A percentile compares a stretch with the other conserved stretches of the same genome.
Conservation (phyloP, 53 echinoderm and acorn worm genomes). For the Stichopus horrens region DNA sequence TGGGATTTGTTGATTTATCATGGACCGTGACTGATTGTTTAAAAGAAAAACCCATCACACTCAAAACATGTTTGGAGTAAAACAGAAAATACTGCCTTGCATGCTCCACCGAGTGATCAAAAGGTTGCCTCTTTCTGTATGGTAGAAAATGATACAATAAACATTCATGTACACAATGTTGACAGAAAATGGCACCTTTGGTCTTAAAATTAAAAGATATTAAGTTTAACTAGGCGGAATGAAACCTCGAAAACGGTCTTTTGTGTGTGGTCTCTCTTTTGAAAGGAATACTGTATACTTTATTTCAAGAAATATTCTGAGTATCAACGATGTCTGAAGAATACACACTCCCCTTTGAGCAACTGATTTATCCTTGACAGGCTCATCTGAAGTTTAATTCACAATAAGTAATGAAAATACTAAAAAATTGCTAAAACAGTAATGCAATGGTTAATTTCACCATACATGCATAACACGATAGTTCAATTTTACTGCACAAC, state of each 20-base stretch:
- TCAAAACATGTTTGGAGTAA: conserved; percentile 45
- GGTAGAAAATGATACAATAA: conserved; percentile 25
- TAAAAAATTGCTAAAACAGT: too few species aligned
- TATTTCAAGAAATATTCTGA: background rate
- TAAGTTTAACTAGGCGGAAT: background rate
- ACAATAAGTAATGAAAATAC: too few species aligned
- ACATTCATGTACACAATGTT: conserved; percentile 28
- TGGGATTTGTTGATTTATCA: conserved; percentile 23
- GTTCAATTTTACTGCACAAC: too few species aligned
- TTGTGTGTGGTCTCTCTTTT: background rate
- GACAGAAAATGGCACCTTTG: conserved; percentile 2
- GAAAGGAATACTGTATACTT: background rate
- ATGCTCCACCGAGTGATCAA: background rate
- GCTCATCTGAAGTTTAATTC: too few species aligned
- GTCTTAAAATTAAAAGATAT: background rate
- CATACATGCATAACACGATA: too few species aligned
- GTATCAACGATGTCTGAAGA: background rate
- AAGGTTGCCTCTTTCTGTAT: conserved; percentile 19
- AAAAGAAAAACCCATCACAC: conserved; percentile 35
- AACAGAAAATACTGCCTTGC: conserved; percentile 34
- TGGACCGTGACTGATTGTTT: conserved; percentile 34
- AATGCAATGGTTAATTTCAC: too few species aligned
- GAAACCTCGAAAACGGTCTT: background rate
- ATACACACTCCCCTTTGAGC: background rate
- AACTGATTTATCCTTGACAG: background rate